Evolutionary conservation across 2,113 vertebrate genomes (phyloP), one percentile per base, ranked within the genome.

Genomic region (Bufo bufo): DNA sequence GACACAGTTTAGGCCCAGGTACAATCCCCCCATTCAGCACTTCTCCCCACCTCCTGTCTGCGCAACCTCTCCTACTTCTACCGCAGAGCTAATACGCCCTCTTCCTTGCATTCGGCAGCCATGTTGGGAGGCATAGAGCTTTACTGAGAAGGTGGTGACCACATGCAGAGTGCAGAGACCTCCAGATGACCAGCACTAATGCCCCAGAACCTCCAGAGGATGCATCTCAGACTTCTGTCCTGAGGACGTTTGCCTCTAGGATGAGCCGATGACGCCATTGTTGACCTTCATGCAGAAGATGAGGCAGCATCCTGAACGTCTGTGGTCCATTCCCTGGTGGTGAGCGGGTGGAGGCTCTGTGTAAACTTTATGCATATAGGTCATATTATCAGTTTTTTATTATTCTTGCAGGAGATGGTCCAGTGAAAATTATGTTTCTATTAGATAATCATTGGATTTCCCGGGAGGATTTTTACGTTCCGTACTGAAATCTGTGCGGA

Each of bases 1-100:
- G 97, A 99, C 97, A 90, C 91, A 94, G 96, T 85, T 92, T 97
- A 97, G 97, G 96, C 96, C 95, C 97, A 99, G 98, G 98, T 99
- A 99, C 96, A 95, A 93, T 90, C 90, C 91, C 92, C 90, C 74
- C 87, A 90, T 92, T 63, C 91, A 89, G 90, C 92, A 92, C 90
- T 69, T 85, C 91, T 92, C 74, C 92, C 49, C 59, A n/a, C 19
- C 47, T 75, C 43, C 56, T 66, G 45, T 66, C 23, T 71, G 58
- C 85, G 12, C 63, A 84, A 50, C 58, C 65, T 91, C 69, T 91
- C 92, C 91, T 69, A 4, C 58, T 66, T 91, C 91, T 86, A 85
- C 91, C 88, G 92, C 91, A 86, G 90, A 82, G 78, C 90, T 66
- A 89, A 87, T 85, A 92, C 85, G 90, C 75, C 91, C 89, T 92